phyloP scores from a whole-genome alignment of 1,140 invertebrate species.

The Aphis gossypii region DNA sequence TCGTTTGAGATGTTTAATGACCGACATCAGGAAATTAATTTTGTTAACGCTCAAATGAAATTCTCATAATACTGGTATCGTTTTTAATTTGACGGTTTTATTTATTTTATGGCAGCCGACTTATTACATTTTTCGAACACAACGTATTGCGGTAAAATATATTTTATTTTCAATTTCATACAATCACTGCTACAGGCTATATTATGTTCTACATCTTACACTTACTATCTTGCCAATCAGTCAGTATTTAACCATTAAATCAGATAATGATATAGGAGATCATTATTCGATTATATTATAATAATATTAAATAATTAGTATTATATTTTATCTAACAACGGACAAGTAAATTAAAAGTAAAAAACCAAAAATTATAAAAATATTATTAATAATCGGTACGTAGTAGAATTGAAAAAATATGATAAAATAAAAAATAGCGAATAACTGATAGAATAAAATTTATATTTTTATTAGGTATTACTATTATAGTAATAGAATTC shows the following conservation, averaged over 20 bases:
- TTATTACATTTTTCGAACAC: neutral
- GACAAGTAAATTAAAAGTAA: neutral
- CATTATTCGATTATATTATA: neutral
- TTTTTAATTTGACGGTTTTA: constrained; percentile 11
- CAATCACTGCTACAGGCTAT: neutral
- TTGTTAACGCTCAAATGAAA: neutral
- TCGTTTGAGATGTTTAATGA: neutral
- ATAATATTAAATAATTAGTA: neutral
- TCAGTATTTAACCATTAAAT: neutral
- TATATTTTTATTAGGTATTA: neutral
- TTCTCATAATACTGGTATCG: neutral
- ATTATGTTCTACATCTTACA: too few relatives aligned
- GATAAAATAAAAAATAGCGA: neutral
- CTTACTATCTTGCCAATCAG: neutral
- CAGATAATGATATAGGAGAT: neutral
- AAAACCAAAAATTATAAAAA: neutral
- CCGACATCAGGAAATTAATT: constrained; percentile 10
- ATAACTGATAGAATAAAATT: neutral
- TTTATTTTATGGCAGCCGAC: neutral
- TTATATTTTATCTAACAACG: neutral
- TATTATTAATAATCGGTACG: neutral
- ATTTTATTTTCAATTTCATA: neutral
- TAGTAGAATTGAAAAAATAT: neutral
- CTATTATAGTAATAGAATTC: neutral
- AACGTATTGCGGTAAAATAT: neutral